phyloP scores from a whole-genome alignment of 2,797 vertebrate species.

The Peromyscus melanophrys region DNA sequence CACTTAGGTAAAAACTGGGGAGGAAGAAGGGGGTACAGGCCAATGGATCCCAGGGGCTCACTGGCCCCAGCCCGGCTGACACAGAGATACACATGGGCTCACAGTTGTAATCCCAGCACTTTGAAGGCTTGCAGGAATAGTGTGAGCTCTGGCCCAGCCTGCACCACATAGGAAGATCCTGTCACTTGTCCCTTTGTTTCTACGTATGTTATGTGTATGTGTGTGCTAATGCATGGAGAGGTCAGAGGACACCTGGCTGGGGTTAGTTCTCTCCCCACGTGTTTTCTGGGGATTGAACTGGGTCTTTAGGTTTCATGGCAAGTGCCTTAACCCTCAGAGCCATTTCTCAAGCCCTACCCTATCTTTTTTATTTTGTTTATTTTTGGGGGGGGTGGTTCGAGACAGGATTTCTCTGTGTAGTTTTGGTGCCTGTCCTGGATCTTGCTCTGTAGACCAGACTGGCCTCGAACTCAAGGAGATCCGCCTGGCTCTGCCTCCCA shows the following conservation, averaged over 20 bases:
- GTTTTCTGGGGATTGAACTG: background rate
- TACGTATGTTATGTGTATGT: background rate
- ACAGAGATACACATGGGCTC: background rate
- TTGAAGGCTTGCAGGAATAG: background rate
- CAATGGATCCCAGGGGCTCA: background rate
- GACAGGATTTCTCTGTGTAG: too few relatives aligned
- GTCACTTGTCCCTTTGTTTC: background rate
- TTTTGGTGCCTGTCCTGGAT: too few relatives aligned
- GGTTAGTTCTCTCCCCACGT: background rate
- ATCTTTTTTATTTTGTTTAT: background rate
- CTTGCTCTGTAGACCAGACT: too few relatives aligned
- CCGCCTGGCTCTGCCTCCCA: too few relatives aligned
- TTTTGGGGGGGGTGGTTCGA: too few relatives aligned
- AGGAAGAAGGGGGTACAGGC: background rate
- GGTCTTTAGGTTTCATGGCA: background rate
- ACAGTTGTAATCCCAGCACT: background rate
- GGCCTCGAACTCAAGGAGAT: too few relatives aligned
- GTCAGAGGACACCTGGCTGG: background rate
- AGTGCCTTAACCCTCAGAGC: background rate
- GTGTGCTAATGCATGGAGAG: background rate
- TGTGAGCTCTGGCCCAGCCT: background rate
- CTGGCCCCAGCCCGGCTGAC: background rate
- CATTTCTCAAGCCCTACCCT: background rate
- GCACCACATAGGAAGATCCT: background rate
- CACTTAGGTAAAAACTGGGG: background rate